Conservation (phyloP, 2,113 vertebrate species). For the Drymodes brunneopygia region DNA sequence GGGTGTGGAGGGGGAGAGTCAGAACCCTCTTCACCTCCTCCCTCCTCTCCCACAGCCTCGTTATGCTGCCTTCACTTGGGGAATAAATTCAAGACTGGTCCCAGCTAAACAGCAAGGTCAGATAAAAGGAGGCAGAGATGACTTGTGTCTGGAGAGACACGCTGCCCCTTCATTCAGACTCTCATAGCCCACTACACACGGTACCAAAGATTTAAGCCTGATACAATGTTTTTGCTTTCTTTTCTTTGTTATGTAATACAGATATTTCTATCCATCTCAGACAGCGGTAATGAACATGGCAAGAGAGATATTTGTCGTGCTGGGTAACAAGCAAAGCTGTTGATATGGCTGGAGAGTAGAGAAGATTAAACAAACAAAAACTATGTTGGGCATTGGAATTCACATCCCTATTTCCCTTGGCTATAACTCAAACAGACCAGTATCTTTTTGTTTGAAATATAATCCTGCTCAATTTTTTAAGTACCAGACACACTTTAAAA, state of each 20-base stretch:
- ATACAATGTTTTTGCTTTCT: neutral
- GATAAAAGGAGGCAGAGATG: neutral
- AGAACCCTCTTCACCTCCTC: neutral
- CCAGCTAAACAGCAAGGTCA: neutral
- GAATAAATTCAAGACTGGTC: neutral
- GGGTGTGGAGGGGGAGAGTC: neutral
- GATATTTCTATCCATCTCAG: neutral
- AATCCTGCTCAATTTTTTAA: neutral
- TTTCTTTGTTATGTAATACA: neutral
- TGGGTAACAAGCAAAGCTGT: neutral
- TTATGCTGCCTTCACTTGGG: neutral
- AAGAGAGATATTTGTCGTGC: neutral
- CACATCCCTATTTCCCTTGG: neutral
- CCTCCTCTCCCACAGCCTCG: fast-evolving
- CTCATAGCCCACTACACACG: neutral
- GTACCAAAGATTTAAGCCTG: neutral
- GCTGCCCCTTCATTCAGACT: neutral
- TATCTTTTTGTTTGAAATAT: neutral
- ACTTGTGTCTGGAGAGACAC: neutral
- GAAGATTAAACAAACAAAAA: neutral
- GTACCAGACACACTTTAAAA: neutral
- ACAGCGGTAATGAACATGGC: neutral
- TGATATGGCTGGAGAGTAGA: neutral
- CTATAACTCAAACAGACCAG: neutral
- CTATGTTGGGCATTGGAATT: neutral